Conservation (phyloP, 2,113 vertebrate genomes). For the Polyodon spathula region DNA sequence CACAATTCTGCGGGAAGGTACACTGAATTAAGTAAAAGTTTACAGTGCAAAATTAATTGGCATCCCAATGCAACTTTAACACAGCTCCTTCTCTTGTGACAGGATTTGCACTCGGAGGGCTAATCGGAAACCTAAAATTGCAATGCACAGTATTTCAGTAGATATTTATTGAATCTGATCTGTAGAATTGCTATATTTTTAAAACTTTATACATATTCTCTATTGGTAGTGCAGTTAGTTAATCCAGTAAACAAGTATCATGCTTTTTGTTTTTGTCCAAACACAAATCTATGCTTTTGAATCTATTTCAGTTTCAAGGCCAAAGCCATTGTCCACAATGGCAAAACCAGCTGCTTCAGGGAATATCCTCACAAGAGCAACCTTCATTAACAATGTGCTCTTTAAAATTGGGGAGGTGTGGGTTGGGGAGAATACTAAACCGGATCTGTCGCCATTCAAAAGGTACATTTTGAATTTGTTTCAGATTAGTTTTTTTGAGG, state of each 20-base stretch:
- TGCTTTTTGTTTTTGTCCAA: no score
- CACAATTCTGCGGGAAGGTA: slow-evolving; percentile 70
- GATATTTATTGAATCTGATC: no score
- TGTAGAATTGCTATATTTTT: no score
- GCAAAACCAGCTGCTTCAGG: slow-evolving; percentile 59
- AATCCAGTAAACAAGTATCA: no score
- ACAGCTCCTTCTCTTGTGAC: no score
- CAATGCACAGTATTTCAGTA: no score
- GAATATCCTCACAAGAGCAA: slow-evolving; percentile 72
- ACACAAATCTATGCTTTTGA: background rate
- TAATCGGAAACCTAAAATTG: no score
- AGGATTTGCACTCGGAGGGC: no score
- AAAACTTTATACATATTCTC: no score
- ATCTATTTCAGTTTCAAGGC: slow-evolving; percentile 62
- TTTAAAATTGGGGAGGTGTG: slow-evolving; percentile 84
- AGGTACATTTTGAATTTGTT: slow-evolving; percentile 46
- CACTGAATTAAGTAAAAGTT: background rate
- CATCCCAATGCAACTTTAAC: no score
- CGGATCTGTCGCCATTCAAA: slow-evolving; percentile 34
- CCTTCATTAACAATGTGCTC: slow-evolving; percentile 77
- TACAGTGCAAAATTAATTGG: background rate
- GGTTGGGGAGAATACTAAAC: slow-evolving; percentile 52
- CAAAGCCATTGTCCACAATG: slow-evolving; percentile 79
- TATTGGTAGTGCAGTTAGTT: no score
- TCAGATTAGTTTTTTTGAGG: background rate